Conservation (phyloP, 2,888 invertebrate genomes). For the Phragmatobia fuliginosa region DNA sequence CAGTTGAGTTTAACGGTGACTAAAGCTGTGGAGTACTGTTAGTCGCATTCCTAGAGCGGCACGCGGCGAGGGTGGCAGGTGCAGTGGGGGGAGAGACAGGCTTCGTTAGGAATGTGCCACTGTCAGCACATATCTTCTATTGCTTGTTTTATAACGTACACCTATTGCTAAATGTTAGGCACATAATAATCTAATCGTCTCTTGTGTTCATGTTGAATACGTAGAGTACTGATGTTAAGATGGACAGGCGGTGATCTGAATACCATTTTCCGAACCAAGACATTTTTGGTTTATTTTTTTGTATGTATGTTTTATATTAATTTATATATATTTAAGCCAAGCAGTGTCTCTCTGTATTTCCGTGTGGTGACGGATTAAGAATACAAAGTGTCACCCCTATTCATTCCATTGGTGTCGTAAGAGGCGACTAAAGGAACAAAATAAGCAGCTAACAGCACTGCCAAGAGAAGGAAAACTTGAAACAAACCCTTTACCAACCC, state of each 20-base stretch:
- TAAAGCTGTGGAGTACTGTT: conserved; percentile 79
- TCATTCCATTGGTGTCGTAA: too few species aligned
- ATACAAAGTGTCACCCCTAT: too few species aligned
- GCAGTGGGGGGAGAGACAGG: conserved; percentile 58
- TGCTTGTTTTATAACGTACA: conserved; percentile 46
- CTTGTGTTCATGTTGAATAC: conserved; percentile 10
- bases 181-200: conserved; percentile 21
- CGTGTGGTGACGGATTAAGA: too few species aligned
- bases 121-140: conserved; percentile 58
- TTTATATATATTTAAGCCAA: too few species aligned
- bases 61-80: conserved; percentile 63
- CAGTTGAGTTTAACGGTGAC: conserved; percentile 77
- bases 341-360: too few species aligned
- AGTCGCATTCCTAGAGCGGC: conserved; percentile 80
- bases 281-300: background rate
- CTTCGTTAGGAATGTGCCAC: conserved; percentile 56
- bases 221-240: background rate
- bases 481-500: too few species aligned
- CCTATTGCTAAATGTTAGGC: conserved; percentile 27
- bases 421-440: too few species aligned
- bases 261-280: background rate
- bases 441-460: too few species aligned
- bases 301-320: too few species aligned
- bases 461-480: too few species aligned
- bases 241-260: background rate